Percentiles rank a stretch among this genome's conserved stretches.
These are phyloP conservation scores for Smittia sp. DNA, from an alignment of 2,888 invertebrate species.

Conservation along the genomic window DNA sequence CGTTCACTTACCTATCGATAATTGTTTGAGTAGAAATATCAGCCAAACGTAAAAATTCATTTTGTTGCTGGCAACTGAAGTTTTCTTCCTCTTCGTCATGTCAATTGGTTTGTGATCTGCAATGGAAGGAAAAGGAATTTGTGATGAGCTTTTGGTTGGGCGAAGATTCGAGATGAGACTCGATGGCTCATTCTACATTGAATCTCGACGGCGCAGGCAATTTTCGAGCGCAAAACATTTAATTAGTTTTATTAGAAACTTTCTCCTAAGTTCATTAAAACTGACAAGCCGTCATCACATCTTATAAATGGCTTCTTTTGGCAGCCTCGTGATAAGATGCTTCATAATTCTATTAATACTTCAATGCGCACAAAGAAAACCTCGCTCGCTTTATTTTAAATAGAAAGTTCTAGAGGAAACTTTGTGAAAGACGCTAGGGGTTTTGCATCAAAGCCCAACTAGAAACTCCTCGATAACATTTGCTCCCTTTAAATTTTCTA, in stretches of 20 bases:
- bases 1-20: conserved; percentile 24
- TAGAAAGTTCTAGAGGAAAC: no score
- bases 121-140: not conserved
- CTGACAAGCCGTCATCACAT: conserved; percentile 26
- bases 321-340: not conserved
- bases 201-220: not conserved
- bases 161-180: no score
- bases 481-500: no score
- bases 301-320: conserved; percentile 24
- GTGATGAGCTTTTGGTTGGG: no score
- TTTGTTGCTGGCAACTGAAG: not conserved
- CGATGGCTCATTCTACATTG: not conserved
- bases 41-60: conserved; percentile 4
- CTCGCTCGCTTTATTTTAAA: no score
- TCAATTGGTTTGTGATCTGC: conserved; percentile 19
- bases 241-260: conserved; percentile 27
- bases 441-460: no score
- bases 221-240: conserved; percentile 15
- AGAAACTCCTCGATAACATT: no score
- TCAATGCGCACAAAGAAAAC: no score
- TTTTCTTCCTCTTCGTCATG: not conserved
- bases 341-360: no score
- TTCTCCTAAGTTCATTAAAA: conserved; percentile 20
- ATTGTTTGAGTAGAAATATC: conserved; percentile 26
- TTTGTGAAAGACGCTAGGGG: no score